These are phyloP conservation scores for Heterotilapia buettikoferi DNA, from an alignment of 2,113 vertebrate species.

Conservation along the genomic window DNA sequence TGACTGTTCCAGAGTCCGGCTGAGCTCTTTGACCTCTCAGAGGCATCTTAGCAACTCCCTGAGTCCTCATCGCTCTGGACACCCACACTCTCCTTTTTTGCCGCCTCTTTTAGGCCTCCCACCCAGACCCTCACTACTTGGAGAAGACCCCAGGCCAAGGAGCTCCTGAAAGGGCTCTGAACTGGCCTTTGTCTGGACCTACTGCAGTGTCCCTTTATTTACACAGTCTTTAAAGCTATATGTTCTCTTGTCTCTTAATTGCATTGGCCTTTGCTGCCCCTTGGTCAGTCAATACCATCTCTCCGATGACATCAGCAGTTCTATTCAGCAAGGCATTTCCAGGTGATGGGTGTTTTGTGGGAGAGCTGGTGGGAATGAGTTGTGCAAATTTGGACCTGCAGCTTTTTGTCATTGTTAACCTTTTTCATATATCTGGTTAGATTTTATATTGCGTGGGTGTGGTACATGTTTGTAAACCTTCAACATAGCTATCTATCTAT, in stretches of 20 bases:
- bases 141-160: constrained; percentile 67
- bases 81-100: constrained; percentile 42
- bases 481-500: neutral
- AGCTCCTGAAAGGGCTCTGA: constrained; percentile 66
- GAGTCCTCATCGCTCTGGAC: constrained; percentile 57
- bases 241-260: constrained; percentile 78
- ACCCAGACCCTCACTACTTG: constrained; percentile 60
- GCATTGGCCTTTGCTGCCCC: constrained; percentile 69
- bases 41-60: constrained; percentile 67
- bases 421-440: neutral
- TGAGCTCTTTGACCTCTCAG: constrained; percentile 58
- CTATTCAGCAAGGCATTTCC: constrained; percentile 52
- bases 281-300: constrained; percentile 68
- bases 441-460: fast-evolving
- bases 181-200: constrained; percentile 64
- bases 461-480: neutral
- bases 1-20: constrained; percentile 60
- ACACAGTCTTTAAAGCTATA: constrained; percentile 74
- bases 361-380: constrained; percentile 41
- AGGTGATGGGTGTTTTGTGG: constrained; percentile 60
- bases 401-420: neutral
- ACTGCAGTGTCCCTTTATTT: constrained; percentile 71
- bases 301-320: constrained; percentile 64
- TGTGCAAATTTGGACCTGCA: neutral
- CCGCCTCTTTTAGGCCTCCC: constrained; percentile 58